phyloP scores from a whole-genome alignment of 2,888 invertebrate genomes.

The Erpobdella octoculata region DNA sequence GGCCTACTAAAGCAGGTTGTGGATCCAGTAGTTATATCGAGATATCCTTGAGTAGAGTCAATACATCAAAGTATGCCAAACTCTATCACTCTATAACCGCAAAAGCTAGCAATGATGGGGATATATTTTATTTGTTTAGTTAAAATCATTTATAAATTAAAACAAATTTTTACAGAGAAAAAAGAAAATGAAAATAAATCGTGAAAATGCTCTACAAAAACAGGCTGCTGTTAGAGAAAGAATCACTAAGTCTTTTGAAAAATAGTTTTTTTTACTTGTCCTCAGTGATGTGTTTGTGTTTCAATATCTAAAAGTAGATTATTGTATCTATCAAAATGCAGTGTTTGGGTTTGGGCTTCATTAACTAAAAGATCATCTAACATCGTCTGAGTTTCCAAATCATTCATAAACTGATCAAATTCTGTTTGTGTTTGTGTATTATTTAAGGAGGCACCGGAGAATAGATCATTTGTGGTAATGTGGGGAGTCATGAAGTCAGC shows the following conservation, averaged over 20 bases:
- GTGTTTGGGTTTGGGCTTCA: not conserved
- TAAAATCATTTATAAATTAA: too few species aligned
- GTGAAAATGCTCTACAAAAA: not conserved
- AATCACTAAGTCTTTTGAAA: not conserved
- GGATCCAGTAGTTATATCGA: too few species aligned
- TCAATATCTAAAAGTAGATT: not conserved
- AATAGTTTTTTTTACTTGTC: not conserved
- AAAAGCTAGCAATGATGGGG: too few species aligned
- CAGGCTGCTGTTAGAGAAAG: not conserved
- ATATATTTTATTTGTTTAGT: not conserved
- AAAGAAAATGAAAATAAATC: not conserved
- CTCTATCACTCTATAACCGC: too few species aligned
- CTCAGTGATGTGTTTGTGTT: constrained; percentile 11
- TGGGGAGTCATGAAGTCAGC: not conserved
- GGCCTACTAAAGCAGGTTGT: too few species aligned
- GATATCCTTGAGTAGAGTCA: too few species aligned
- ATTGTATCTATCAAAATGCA: not conserved
- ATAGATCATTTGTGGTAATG: not conserved
- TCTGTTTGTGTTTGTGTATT: constrained; percentile 8
- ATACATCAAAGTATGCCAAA: too few species aligned
- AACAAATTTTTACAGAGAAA: constrained; percentile 21
- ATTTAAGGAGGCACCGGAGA: not conserved
- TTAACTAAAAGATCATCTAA: not conserved
- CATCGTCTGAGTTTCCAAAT: constrained; percentile 3
- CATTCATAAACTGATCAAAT: not conserved